Conservation (phyloP, 1,140 invertebrate genomes). For the Neomicropteryx cornuta region DNA sequence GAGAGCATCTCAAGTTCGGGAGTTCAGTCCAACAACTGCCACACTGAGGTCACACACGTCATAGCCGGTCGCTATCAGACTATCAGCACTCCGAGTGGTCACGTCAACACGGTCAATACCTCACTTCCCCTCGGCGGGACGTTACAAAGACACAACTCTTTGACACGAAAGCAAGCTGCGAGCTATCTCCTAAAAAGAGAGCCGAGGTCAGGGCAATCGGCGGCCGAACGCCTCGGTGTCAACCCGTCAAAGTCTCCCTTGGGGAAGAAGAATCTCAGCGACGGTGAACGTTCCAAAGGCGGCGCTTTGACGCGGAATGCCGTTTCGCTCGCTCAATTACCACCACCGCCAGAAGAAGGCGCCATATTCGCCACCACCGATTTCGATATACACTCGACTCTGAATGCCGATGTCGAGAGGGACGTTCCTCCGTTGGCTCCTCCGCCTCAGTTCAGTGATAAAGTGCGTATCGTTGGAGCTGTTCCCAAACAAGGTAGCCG, state of each 20-base stretch:
- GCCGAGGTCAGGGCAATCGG: slow-evolving; percentile 25
- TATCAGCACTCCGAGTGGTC: slow-evolving; percentile 21
- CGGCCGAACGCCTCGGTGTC: slow-evolving; percentile 34
- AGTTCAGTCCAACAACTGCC: slow-evolving; percentile 23
- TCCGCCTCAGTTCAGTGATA: slow-evolving; percentile 61
- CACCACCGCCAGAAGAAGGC: slow-evolving; percentile 69
- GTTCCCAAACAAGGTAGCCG: slow-evolving; percentile 61
- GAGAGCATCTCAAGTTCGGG: slow-evolving; percentile 27
- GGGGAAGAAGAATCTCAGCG: slow-evolving; percentile 7
- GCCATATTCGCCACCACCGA: slow-evolving; percentile 38
- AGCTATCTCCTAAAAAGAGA: slow-evolving; percentile 35
- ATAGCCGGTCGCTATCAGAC: slow-evolving; percentile 11
- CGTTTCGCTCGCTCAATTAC: slow-evolving; percentile 66
- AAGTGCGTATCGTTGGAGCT: slow-evolving; percentile 67
- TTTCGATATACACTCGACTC: slow-evolving; percentile 21
- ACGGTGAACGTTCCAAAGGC: slow-evolving; percentile 23
- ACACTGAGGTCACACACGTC: slow-evolving; percentile 6
- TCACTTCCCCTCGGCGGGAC: slow-evolving; percentile 31
- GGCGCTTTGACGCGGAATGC: slow-evolving; percentile 52
- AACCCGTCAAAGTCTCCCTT: slow-evolving; percentile 26
- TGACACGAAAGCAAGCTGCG: slow-evolving; percentile 43
- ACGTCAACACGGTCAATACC: slow-evolving; percentile 27
- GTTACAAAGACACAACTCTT: slow-evolving; percentile 45
- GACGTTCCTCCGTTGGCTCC: slow-evolving; percentile 46
- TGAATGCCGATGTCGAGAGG: slow-evolving; percentile 24